Base-by-base conservation (phyloP, 2,797 vertebrate genomes). In the Acestrorhynchus altus region DNA sequence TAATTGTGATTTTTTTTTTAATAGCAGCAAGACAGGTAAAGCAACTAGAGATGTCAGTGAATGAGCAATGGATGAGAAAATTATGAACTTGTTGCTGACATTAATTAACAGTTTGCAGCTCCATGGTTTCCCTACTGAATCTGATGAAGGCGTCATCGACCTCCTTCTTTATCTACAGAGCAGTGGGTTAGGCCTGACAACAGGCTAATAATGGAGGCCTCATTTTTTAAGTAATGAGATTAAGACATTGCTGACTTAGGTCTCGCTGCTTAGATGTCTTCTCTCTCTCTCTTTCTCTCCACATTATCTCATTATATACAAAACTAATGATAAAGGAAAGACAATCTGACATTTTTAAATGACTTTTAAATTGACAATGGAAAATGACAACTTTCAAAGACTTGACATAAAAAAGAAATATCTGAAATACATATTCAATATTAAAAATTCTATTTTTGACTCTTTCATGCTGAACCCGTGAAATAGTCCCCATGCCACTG, bases 161-260 rank as follows among this genome's bases (percentile, higher is more conserved):
- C 49, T 26, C 22, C 49, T 59, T 15, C 73, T 71, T 74, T 68
- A 78, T 79, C 79, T 65, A 26, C 40, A 57, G 22, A 24, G 64
- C 35, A 72, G 65, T 52, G 72, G 63, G 52, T 63, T 73, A 76
- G 40, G 68, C 79, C 52, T 80, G 88, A 90, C 89, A 88, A 87
- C 85, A 88, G 89, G 87, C 84, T 90, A 91, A 88, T 86, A 84
- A 83, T 85, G 81, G 80, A 89, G 88, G 85, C 84, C 83, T 79
- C 68, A 77, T 87, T 5, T 5, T 18, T 82, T 64, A 87, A 84
- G 80, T 91, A 92, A 92, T 88, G 80, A 86, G 87, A 92, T 92
- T 90, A 92, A 88, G 87, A 89, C 80, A 57, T 84, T 51, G 76
- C 82, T 86, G 88, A 60, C 71, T 47, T 56, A 73, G 65, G 52